These are phyloP conservation scores for Ascidia mentula DNA, from an alignment of 23 tunicate species.

Conservation along the genomic window DNA sequence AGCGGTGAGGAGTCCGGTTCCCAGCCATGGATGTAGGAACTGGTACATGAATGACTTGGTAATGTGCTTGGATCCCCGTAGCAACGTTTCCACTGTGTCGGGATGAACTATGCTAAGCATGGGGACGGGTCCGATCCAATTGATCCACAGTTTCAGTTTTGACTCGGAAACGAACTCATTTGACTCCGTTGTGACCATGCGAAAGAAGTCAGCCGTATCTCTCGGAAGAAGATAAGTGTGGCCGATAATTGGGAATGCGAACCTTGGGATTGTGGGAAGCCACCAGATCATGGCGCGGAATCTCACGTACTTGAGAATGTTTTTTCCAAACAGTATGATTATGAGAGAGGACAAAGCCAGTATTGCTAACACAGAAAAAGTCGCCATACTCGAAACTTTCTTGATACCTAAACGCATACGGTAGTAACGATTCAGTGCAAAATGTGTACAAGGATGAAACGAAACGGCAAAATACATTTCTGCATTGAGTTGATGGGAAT, in stretches of 20 bases:
- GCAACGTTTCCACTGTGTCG: constrained; percentile 38
- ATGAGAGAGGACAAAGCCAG: neutral
- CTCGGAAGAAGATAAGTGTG: constrained; percentile 13
- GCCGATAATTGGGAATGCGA: constrained; percentile 9
- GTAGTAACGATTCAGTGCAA: no score
- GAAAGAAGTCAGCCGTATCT: constrained; percentile 7
- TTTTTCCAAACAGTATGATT: neutral
- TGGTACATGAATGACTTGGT: constrained; percentile 52
- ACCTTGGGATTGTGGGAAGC: neutral
- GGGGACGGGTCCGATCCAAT: constrained; percentile 61
- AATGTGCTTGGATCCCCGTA: constrained; percentile 57
- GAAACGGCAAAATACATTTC: no score
- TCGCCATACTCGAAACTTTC: neutral
- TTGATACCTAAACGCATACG: no score
- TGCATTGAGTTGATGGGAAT: no score
- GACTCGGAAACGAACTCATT: neutral
- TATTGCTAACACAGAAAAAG: neutral
- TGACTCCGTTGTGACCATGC: neutral
- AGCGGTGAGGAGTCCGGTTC: constrained; percentile 58
- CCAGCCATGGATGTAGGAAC: constrained; percentile 56
- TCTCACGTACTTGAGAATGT: neutral
- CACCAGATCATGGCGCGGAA: neutral
- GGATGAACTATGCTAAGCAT: constrained; percentile 33
- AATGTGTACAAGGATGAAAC: no score
- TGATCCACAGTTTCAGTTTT: neutral